Evolutionary conservation across 2,888 invertebrate species (phyloP), one percentile per base, ranked within the genome.

Genomic region (Apodemia duryi): DNA sequence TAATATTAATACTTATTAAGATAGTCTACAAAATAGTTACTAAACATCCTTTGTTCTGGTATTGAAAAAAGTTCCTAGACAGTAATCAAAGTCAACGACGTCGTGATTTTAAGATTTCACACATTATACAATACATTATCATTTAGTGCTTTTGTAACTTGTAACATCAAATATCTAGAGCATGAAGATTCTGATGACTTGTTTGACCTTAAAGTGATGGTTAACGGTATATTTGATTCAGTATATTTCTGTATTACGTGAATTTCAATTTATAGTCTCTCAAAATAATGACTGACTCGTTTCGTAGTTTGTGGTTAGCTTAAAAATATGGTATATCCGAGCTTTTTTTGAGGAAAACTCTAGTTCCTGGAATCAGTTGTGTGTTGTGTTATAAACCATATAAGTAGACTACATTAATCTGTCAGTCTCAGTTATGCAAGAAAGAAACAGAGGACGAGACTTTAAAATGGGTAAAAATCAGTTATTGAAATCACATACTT

Each of bases 111-210:
- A 13, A 46, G 46, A 46, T 46, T 46, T 46, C 11, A 46, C 9
- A 46, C 46, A 46, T 57, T 57, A 57, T 11, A 57, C 54, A 32
- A 57, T 32, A 57, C 54, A 32, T 57, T 46, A 46, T 32, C 11
- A 4, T 29, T 9, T 54, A 9, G 32, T 13, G 29, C 29, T 57
- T 9, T 3, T 29, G 11, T 57, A 29, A 57, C 54, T 21, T 21
- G 21, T 21, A 21, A n/a, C n/a, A 29, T 11, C 3, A 32, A 54
- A 32, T 54, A 54, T 29, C 54, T 54, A 54, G 54, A 54, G 54
- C 54, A 29, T 29, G 54, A 29, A 57, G 28, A 57, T 5, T 29
- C 54, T 28, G 32, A 57, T 32, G 29, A 11, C 28, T 54, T 54
- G 54, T 32, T 54, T 54, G 54, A 11, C 54, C 54, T 29, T 54